phyloP scores from a whole-genome alignment of 2,113 vertebrate species.

The Podiceps cristatus region DNA sequence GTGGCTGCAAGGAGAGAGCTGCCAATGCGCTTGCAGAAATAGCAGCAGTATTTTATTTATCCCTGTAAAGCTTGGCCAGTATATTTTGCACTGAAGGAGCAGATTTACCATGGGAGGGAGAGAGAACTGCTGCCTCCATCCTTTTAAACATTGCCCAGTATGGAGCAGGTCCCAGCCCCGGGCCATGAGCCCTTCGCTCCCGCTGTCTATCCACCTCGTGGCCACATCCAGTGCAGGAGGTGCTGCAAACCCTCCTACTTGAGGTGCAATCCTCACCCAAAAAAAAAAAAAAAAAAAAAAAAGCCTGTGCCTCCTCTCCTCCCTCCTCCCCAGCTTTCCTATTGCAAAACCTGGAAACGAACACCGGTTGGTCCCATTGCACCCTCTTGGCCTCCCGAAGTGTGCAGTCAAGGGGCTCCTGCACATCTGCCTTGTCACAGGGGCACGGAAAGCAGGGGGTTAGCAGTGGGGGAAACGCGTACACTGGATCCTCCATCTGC shows the following conservation, averaged over 20 bases:
- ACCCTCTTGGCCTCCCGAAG: not conserved
- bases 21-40: conserved; percentile 61
- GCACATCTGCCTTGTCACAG: not conserved
- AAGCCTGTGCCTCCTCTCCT: not conserved
- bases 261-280: not conserved
- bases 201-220: rapidly evolving
- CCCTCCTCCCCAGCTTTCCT: not conserved
- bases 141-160: not conserved
- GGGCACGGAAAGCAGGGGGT: not conserved
- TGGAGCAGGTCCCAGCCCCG: not conserved
- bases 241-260: not conserved
- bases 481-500: not conserved
- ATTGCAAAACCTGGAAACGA: not conserved
- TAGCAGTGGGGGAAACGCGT: not conserved
- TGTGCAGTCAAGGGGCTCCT: not conserved
- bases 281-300: no score
- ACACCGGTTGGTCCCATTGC: not conserved
- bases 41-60: conserved; percentile 62
- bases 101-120: not conserved
- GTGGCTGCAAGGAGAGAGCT: conserved; percentile 50
- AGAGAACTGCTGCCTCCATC: not conserved
- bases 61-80: conserved; percentile 22
- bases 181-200: not conserved
- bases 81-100: conserved; percentile 10
- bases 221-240: not conserved